Percentiles rank a stretch among this genome's conserved stretches.
Conservation (phyloP, 2,797 vertebrate genomes). For the Myripristis jacobus region DNA sequence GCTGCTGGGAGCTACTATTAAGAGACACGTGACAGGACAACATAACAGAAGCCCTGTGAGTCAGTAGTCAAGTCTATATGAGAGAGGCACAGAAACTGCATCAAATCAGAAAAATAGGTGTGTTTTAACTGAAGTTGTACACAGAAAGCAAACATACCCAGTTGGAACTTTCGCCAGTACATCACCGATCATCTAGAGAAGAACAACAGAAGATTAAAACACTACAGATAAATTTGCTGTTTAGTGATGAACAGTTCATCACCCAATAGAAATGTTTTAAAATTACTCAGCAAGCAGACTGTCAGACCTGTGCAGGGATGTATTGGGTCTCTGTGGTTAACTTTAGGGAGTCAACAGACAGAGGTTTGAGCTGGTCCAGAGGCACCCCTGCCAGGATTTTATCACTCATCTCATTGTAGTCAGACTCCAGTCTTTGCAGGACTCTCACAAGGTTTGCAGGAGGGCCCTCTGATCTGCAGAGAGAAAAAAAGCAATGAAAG, state of each 20-base stretch:
- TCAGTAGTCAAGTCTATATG: not conserved
- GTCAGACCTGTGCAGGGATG: conserved; percentile 67
- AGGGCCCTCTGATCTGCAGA: conserved; percentile 45
- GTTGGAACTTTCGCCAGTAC: conserved; percentile 3
- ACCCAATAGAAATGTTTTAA: not conserved
- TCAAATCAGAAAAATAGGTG: not conserved
- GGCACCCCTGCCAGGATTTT: conserved; percentile 70
- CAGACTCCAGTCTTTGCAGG: conserved; percentile 69
- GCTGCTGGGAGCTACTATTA: conserved; percentile 25
- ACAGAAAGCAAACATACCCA: conserved; percentile 38
- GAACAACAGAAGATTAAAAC: not conserved
- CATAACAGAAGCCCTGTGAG: not conserved
- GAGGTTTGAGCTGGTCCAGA: conserved; percentile 71
- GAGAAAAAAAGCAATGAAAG: not conserved
- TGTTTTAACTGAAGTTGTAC: not conserved
- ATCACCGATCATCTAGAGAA: conserved; percentile 41
- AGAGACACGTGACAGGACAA: not conserved
- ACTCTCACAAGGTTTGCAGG: conserved; percentile 47
- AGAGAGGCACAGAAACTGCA: not conserved
- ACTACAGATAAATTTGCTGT: not conserved
- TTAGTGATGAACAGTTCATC: not conserved
- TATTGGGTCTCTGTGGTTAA: conserved; percentile 37
- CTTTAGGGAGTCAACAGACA: conserved; percentile 67
- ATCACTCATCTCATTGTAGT: conserved; percentile 70
- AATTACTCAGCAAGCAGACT: not conserved